These are phyloP conservation scores for Phylloscopus trochilus DNA, from an alignment of 2,113 vertebrate species.

Conservation along the genomic window DNA sequence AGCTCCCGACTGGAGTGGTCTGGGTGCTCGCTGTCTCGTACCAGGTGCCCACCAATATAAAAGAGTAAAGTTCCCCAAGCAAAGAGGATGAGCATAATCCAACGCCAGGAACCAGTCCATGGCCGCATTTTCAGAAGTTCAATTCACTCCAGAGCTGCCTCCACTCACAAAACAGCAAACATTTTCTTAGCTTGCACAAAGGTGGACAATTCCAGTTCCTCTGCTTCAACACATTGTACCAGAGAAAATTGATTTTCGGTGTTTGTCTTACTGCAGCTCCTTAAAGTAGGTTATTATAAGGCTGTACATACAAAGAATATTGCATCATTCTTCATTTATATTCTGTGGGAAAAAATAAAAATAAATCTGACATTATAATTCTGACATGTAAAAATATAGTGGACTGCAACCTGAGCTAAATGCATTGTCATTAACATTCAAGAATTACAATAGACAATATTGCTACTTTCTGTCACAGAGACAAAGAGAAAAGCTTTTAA, in stretches of 20 bases:
- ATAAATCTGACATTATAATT: conserved; percentile 31
- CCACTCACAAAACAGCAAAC: conserved; percentile 71
- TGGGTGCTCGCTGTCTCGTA: conserved; percentile 93
- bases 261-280: not conserved
- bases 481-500: conserved; percentile 27
- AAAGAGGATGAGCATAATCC: conserved; percentile 98
- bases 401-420: conserved; percentile 1
- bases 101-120: conserved; percentile 99
- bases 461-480: not conserved
- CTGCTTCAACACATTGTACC: conserved; percentile 67
- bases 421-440: not conserved
- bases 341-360: conserved; percentile 69
- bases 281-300: conserved; percentile 34
- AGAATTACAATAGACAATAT: not conserved
- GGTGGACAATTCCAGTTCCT: not conserved
- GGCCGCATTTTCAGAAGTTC: conserved; percentile 91
- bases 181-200: conserved; percentile 52
- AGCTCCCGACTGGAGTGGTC: conserved; percentile 95
- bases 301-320: conserved; percentile 1
- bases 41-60: conserved; percentile 96
- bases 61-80: conserved; percentile 98
- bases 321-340: conserved; percentile 43
- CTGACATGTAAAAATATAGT: not conserved
- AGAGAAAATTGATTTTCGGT: not conserved
- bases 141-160: conserved; percentile 62